Percentiles rank a stretch among this genome's conserved stretches.
Evolutionary conservation across 64 coral and sea anemone species (phyloP).

Genomic region (Orbicella faveolata): DNA sequence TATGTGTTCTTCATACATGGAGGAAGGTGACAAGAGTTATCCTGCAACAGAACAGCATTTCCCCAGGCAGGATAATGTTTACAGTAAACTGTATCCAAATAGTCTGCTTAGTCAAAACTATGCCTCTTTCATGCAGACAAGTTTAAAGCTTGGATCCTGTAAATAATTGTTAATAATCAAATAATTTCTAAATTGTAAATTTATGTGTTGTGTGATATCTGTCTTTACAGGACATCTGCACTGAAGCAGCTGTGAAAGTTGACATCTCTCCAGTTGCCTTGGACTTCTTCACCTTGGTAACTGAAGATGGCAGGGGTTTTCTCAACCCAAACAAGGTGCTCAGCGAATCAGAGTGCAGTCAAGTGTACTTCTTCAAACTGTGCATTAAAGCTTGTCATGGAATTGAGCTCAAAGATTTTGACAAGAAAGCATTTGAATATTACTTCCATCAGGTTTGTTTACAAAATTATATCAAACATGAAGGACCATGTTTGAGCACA

Average conservation of each 20-base stretch:
- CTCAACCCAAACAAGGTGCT: constrained; percentile 67
- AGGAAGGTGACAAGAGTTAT: too few relatives aligned
- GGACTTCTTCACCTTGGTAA: constrained; percentile 79
- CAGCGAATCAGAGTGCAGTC: constrained; percentile 62
- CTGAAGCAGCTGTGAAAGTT: constrained; percentile 61
- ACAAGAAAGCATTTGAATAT: constrained; percentile 61
- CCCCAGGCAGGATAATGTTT: too few relatives aligned
- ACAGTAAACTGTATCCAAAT: too few relatives aligned
- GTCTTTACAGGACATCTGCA: constrained; percentile 67
- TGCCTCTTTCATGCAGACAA: too few relatives aligned
- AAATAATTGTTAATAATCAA: too few relatives aligned
- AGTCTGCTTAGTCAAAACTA: too few relatives aligned
- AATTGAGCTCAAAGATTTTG: constrained; percentile 51
- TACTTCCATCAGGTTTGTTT: constrained; percentile 85
- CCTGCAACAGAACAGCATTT: too few relatives aligned
- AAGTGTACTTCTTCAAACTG: constrained; percentile 65
- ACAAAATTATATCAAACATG: too few relatives aligned
- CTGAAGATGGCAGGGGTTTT: constrained; percentile 38
- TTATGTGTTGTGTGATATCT: background rate
- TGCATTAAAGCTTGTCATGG: constrained; percentile 77
- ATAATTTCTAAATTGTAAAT: too few relatives aligned
- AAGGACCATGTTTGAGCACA: too few relatives aligned
- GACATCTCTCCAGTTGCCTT: constrained; percentile 56
- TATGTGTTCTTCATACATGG: too few relatives aligned
- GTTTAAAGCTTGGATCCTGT: too few relatives aligned